Evolutionary conservation across 2,797 vertebrate genomes (phyloP).

Genomic region (Tragopan temminckii): DNA sequence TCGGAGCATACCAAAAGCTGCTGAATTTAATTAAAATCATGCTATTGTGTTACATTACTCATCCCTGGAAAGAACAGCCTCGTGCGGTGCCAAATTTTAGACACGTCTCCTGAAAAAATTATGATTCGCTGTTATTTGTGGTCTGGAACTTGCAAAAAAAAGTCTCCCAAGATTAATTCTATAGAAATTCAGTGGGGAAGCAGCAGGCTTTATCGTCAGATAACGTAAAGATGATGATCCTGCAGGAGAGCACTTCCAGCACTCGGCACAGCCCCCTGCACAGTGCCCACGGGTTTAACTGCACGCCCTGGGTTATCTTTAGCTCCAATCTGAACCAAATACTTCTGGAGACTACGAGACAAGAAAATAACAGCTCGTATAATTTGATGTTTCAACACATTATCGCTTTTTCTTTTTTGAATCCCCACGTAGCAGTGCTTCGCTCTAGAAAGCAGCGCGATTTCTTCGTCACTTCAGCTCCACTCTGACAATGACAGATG

Average conservation of each 20-base stretch:
- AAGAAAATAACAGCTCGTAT: slow-evolving; percentile 36
- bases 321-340: background rate
- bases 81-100: background rate
- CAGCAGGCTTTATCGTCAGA: background rate
- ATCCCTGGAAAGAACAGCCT: slow-evolving; percentile 58
- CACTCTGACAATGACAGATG: background rate
- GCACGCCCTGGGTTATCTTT: slow-evolving; percentile 3
- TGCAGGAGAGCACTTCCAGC: background rate
- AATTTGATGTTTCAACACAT: slow-evolving; percentile 39
- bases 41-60: slow-evolving; percentile 45
- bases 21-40: slow-evolving; percentile 62
- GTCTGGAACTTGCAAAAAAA: slow-evolving; percentile 34
- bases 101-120: background rate
- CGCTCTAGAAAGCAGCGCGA: background rate
- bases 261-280: background rate
- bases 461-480: slow-evolving; percentile 32
- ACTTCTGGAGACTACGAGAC: slow-evolving; percentile 13
- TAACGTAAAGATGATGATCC: background rate
- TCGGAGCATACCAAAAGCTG: slow-evolving; percentile 37
- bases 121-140: slow-evolving; percentile 20
- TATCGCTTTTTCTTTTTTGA: background rate
- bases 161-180: slow-evolving; percentile 18
- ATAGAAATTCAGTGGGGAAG: background rate
- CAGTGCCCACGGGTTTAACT: slow-evolving; percentile 28
- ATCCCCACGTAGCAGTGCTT: background rate